Base-by-base conservation (phyloP, 2,797 vertebrate species). In the Lophotriccus pileatus region DNA sequence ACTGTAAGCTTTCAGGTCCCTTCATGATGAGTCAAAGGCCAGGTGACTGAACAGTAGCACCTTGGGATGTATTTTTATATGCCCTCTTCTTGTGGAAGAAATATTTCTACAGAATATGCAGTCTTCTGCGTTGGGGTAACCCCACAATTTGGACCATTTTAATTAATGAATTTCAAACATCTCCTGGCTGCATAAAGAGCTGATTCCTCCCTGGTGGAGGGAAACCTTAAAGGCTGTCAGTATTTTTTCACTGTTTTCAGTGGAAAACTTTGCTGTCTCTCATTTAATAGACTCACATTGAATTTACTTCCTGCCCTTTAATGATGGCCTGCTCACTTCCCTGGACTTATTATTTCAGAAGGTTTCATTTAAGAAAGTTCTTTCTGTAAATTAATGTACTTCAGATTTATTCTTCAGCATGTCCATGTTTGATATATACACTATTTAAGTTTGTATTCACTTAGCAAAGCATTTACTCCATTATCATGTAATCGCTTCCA, bases 381-480 rank as follows among this genome's bases (percentile, higher is more conserved):
- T 95, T 95, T 95, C 75, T 56, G 60, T 96, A 96, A 96, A 97
- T 96, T 94, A 98, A 93, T 95, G 58, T 74, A 85, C 37, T 95
- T 32, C 30, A 96, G 96, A 97, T 96, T 93, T 97, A 97, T 93
- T 94, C 63, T 91, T 91, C 81, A 90, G 85, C 74, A 66, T 77
- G 81, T 91, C 94, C 84, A 58, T 20, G 24, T 93, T 89, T 97
- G 96, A 97, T 97, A 97, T 97, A 97, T 90, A 80, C 79, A 96
- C 84, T 84, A 92, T 97, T 96, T 96, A 93, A 97, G 90, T 92
- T 97, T 97, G 94, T 94, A 96, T 97, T 94, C 95, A 96, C 90
- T 98, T 97, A 97, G 96, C 78, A 95, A 95, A 97, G 78, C 96
- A 97, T 97, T 97, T 97, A 97, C 94, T 95, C 87, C 96, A 98